Evolutionary conservation across 92 coral and sea anemone genomes (phyloP).

Genomic region (Heliopora coerulea): DNA sequence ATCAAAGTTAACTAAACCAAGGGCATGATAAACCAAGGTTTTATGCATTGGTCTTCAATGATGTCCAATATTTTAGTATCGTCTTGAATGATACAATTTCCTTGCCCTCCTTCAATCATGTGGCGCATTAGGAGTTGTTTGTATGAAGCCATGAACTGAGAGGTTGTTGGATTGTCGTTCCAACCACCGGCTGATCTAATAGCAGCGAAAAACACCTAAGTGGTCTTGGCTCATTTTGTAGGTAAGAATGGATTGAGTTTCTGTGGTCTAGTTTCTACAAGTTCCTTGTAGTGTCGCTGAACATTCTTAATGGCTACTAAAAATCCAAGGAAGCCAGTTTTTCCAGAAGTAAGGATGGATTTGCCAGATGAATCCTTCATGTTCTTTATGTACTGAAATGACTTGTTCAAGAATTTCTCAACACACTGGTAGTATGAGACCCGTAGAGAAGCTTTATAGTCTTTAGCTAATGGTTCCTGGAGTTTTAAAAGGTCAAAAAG

Average conservation of each 20-base stretch:
- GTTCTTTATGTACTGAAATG: conserved; percentile 6
- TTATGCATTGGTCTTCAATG: conserved; percentile 7
- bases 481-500: conserved; percentile 16
- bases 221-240: conserved; percentile 24
- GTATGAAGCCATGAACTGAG: neutral
- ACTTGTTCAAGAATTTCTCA: neutral
- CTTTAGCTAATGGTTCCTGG: conserved; percentile 5
- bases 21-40: too few relatives aligned
- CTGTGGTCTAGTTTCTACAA: neutral
- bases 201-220: conserved; percentile 9
- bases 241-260: neutral
- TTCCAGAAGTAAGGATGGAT: neutral
- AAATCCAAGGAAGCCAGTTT: conserved; percentile 13
- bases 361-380: neutral
- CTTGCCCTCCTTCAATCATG: neutral
- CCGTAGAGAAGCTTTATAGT: conserved; percentile 21
- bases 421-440: neutral
- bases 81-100: conserved; percentile 3
- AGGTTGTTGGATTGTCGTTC: conserved; percentile 1
- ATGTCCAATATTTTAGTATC: neutral
- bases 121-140: conserved; percentile 6
- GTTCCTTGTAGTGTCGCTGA: neutral
- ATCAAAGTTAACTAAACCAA: too few relatives aligned
- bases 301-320: conserved; percentile 15
- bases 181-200: conserved; percentile 11